phyloP scores from a whole-genome alignment of 2,797 vertebrate genomes.

The Natrix natrix region DNA sequence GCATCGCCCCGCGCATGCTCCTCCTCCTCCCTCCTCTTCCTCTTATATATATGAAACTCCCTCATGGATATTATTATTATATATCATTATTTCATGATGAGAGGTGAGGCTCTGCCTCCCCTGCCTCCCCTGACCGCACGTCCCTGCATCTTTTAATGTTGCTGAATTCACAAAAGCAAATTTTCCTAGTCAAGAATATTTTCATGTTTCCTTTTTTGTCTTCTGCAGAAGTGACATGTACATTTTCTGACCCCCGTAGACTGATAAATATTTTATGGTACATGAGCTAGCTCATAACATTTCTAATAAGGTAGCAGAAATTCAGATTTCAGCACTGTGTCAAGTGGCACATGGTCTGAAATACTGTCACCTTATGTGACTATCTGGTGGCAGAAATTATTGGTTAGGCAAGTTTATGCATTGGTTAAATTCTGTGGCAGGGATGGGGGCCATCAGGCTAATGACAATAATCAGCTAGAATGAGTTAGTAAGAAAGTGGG shows the following conservation, averaged over 20 bases:
- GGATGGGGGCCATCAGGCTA: not conserved
- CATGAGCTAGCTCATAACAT: slow-evolving; percentile 48
- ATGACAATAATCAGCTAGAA: not conserved
- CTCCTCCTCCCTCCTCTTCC: too few relatives aligned
- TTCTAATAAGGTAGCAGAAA: slow-evolving; percentile 35
- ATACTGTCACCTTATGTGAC: not conserved
- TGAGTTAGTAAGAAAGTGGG: too few relatives aligned
- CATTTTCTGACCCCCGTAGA: slow-evolving; percentile 32
- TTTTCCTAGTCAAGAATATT: slow-evolving; percentile 32
- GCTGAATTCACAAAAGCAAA: slow-evolving; percentile 41
- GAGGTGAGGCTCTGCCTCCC: too few relatives aligned
- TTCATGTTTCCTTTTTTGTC: slow-evolving; percentile 10
- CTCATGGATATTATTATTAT: too few relatives aligned
- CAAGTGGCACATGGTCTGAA: not conserved
- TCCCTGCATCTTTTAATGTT: slow-evolving; percentile 16
- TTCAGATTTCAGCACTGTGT: slow-evolving; percentile 8
- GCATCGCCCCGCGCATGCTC: too few relatives aligned
- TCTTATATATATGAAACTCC: too few relatives aligned
- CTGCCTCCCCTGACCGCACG: too few relatives aligned
- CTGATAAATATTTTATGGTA: slow-evolving; percentile 43
- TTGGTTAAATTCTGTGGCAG: not conserved
- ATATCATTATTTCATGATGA: too few relatives aligned
- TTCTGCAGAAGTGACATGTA: slow-evolving; percentile 27
- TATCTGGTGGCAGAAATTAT: not conserved
- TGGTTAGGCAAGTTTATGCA: not conserved